Evolutionary conservation across 2,113 vertebrate species (phyloP).

Genomic region (Leucoraja erinaceus): DNA sequence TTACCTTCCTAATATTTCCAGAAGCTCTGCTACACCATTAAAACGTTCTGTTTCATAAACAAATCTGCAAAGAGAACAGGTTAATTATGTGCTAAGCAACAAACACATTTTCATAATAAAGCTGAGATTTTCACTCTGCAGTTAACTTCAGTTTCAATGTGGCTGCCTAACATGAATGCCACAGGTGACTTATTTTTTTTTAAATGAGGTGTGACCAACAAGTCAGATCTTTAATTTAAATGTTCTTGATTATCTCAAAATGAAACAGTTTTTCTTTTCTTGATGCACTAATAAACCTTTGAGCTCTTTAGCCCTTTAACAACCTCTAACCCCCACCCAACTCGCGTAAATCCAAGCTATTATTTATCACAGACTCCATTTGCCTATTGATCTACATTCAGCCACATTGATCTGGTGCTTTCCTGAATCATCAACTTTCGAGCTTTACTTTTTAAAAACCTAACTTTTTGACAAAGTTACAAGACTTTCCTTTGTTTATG

Average conservation of each 20-base stretch:
- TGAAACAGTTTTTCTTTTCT: too few relatives aligned
- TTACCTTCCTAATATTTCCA: constrained; percentile 99
- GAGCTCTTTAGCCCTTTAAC: neutral
- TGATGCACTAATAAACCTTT: too few relatives aligned
- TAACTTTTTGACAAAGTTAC: neutral
- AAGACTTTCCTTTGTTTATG: neutral
- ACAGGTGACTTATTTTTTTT: neutral
- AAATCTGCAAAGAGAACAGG: constrained; percentile 69
- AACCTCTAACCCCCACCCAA: neutral
- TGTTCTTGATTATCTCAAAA: too few relatives aligned
- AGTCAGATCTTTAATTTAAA: neutral
- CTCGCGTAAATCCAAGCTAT: neutral
- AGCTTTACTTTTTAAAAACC: neutral
- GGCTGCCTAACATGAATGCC: neutral
- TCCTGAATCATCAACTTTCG: neutral
- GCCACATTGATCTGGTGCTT: neutral
- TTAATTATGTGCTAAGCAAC: too few relatives aligned
- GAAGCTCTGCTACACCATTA: constrained; percentile 95
- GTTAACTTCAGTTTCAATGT: neutral
- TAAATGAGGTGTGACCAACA: neutral
- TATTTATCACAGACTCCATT: neutral
- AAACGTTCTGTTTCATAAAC: constrained; percentile 99
- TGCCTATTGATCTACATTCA: neutral
- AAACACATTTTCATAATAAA: neutral
- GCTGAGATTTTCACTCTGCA: too few relatives aligned